These are phyloP conservation scores for Bombus picipes DNA, from an alignment of 1,140 invertebrate genomes.

Conservation along the genomic window DNA sequence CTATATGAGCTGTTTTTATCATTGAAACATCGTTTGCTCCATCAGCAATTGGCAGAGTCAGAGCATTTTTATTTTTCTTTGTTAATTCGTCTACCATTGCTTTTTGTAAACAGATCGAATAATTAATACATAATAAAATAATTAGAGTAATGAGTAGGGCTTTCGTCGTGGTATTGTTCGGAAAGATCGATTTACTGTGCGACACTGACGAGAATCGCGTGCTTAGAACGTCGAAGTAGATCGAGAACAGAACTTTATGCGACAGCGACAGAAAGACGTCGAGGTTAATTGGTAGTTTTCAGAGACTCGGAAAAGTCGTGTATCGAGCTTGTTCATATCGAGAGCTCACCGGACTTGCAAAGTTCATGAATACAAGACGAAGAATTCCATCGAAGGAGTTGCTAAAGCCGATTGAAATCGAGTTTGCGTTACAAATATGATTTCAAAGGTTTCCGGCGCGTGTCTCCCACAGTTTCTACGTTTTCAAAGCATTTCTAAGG, in stretches of 20 bases:
- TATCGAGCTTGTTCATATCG: not conserved
- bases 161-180: not conserved
- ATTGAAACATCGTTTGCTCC: conserved; percentile 99
- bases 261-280: not conserved
- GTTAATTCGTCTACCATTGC: conserved; percentile 98
- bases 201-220: not conserved
- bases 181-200: not conserved
- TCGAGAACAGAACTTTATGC: not conserved
- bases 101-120: conserved; percentile 89
- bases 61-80: conserved; percentile 96
- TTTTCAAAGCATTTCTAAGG: not conserved
- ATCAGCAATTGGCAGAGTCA: conserved; percentile 97
- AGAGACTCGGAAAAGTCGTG: not conserved
- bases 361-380: not conserved
- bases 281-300: not conserved
- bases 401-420: not conserved
- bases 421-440: not conserved
- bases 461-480: not conserved
- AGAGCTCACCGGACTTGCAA: not conserved
- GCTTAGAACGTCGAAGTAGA: not conserved
- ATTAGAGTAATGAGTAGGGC: not conserved
- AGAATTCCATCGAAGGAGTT: not conserved
- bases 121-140: not conserved
- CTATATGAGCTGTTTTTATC: conserved; percentile 99
- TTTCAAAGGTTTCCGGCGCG: not conserved